These are phyloP conservation scores for Bufo gargarizans DNA, from an alignment of 2,113 vertebrate genomes.

Conservation along the genomic window DNA sequence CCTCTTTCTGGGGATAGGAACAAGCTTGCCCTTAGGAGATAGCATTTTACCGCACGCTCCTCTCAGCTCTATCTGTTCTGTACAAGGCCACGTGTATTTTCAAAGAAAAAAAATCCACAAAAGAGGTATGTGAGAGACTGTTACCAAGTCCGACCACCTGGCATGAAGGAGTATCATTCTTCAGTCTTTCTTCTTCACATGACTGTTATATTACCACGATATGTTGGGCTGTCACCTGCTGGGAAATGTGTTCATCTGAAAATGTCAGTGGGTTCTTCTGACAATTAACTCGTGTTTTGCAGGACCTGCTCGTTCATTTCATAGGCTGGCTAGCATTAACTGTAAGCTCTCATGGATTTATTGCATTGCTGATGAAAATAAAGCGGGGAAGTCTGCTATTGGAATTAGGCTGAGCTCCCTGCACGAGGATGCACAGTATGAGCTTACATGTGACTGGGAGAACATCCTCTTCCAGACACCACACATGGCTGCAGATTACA, in stretches of 20 bases:
- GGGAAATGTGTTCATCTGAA: background rate
- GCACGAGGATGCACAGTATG: slow-evolving; percentile 50
- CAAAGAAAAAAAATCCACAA: background rate
- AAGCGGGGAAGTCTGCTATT: slow-evolving; percentile 35
- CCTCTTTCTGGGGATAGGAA: background rate
- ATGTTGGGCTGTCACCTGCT: background rate
- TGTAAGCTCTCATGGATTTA: slow-evolving; percentile 45
- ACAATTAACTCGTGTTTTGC: background rate
- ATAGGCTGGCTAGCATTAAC: background rate
- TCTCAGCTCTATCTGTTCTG: background rate
- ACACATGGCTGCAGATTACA: slow-evolving; percentile 52
- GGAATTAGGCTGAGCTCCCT: slow-evolving; percentile 49
- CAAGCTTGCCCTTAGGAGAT: background rate
- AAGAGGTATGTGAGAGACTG: background rate
- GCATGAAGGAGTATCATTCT: background rate
- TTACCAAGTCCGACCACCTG: background rate
- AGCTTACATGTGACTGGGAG: slow-evolving; percentile 43
- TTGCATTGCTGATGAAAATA: slow-evolving; percentile 27
- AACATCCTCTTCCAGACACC: slow-evolving; percentile 45
- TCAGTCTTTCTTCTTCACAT: background rate
- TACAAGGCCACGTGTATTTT: background rate
- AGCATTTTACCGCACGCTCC: too few species aligned
- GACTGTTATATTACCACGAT: too few species aligned
- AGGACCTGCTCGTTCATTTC: background rate
- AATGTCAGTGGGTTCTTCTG: background rate